A percentile compares a stretch with the other conserved stretches of the same genome.
Evolutionary conservation across 2,113 vertebrate genomes (phyloP).

Genomic region (Platysteira castanea): DNA sequence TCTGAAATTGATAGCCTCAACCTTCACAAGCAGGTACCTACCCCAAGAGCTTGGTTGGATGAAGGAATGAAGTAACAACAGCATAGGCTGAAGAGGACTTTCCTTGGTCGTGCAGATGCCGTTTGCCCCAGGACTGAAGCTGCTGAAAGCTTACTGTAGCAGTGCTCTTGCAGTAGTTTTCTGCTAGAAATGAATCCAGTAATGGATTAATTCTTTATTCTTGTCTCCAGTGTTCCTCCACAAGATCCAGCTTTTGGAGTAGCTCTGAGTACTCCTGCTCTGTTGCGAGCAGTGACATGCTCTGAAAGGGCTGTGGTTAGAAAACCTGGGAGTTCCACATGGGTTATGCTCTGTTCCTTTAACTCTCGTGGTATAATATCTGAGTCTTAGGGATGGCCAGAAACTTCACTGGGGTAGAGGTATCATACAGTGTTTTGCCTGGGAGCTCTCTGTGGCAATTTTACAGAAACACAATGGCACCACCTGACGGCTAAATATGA

Average conservation of each 20-base stretch:
- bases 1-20: constrained; percentile 94
- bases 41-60: not conserved
- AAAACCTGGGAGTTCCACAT: not conserved
- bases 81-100: not conserved
- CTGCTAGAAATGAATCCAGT: not conserved
- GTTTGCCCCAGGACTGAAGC: not conserved
- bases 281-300: not conserved
- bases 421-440: not conserved
- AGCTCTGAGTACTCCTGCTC: not conserved
- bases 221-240: not conserved
- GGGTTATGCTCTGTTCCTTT: not conserved
- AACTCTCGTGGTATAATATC: not conserved
- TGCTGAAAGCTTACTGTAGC: not conserved
- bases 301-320: not conserved
- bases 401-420: not conserved
- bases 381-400: not conserved
- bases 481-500: constrained; percentile 5
- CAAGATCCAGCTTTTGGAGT: not conserved
- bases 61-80: not conserved
- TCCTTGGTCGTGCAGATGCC: not conserved
- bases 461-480: not conserved
- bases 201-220: not conserved
- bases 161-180: not conserved
- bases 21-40: constrained; percentile 91
- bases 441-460: not conserved